These are phyloP conservation scores for Pristionchus pacificus DNA, from an alignment of 1,140 invertebrate species.

Conservation along the genomic window DNA sequence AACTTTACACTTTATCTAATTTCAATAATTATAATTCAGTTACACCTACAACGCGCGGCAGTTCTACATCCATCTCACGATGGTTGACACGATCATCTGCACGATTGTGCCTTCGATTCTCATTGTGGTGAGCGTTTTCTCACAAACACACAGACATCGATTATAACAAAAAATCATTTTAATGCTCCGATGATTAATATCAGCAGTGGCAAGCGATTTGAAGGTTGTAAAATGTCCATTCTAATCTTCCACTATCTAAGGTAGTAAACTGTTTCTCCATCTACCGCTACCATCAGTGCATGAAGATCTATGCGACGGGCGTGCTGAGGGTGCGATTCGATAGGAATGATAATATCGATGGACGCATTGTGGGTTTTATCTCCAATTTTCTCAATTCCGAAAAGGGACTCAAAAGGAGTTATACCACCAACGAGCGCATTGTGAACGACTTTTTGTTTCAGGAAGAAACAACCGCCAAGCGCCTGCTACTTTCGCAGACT, in stretches of 20 bases:
- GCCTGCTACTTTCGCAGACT: conserved; percentile 15
- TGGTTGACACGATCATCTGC: conserved; percentile 53
- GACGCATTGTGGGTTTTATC: conserved; percentile 20
- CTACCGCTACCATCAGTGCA: conserved; percentile 54
- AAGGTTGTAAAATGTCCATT: too few species aligned
- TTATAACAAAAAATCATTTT: conserved; percentile 1
- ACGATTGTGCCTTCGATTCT: conserved; percentile 51
- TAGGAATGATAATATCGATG: conserved; percentile 27
- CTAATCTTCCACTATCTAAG: background rate
- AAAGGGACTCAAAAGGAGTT: too few species aligned
- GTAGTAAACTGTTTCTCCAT: conserved; percentile 49
- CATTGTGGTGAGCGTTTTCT: conserved; percentile 41
- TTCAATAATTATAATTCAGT: background rate
- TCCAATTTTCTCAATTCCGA: background rate
- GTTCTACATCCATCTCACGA: conserved; percentile 50
- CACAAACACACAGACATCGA: too few species aligned
- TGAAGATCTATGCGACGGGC: conserved; percentile 56
- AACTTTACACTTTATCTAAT: too few species aligned
- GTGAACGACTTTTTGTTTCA: conserved; percentile 22
- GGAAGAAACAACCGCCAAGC: conserved; percentile 42
- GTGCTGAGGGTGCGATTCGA: conserved; percentile 53
- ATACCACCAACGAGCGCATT: background rate
- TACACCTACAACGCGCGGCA: conserved; percentile 46
- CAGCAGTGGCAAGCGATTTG: too few species aligned
- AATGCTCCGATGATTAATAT: too few species aligned